Percentiles rank a stretch among this genome's conserved stretches.
Conservation (phyloP, 2,113 vertebrate genomes). For the Vanacampus margaritifer region DNA sequence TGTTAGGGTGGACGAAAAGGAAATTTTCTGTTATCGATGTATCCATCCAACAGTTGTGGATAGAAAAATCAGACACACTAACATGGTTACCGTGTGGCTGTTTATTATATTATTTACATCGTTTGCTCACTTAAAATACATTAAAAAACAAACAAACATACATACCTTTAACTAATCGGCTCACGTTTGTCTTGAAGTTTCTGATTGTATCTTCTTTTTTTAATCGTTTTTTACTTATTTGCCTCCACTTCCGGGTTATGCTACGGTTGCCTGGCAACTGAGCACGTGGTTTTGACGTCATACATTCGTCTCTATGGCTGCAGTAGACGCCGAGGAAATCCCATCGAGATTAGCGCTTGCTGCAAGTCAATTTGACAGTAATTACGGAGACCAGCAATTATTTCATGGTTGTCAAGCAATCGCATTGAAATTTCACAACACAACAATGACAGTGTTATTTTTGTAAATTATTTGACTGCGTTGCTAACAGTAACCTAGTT, state of each 20-base stretch:
- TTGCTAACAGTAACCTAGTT: conserved; percentile 24
- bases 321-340: conserved; percentile 64
- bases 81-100: background rate
- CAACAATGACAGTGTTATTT: background rate
- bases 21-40: background rate
- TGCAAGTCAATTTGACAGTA: background rate
- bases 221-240: background rate
- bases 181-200: background rate
- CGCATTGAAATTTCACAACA: too few species aligned
- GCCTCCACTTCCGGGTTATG: background rate
- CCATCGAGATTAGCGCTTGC: conserved; percentile 7
- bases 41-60: background rate
- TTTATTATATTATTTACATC: background rate
- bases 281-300: conserved; percentile 38
- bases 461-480: background rate
- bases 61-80: background rate
- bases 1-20: background rate
- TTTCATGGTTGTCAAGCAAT: background rate
- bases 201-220: background rate
- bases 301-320: conserved; percentile 72
- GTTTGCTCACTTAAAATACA: background rate
- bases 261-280: conserved; percentile 45
- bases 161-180: background rate
- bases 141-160: background rate
- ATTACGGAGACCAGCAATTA: background rate